Evolutionary conservation across 1,140 invertebrate genomes (phyloP), one percentile per base, ranked within the genome.

Genomic region (Hermatobates lingyangjiaoensis): DNA sequence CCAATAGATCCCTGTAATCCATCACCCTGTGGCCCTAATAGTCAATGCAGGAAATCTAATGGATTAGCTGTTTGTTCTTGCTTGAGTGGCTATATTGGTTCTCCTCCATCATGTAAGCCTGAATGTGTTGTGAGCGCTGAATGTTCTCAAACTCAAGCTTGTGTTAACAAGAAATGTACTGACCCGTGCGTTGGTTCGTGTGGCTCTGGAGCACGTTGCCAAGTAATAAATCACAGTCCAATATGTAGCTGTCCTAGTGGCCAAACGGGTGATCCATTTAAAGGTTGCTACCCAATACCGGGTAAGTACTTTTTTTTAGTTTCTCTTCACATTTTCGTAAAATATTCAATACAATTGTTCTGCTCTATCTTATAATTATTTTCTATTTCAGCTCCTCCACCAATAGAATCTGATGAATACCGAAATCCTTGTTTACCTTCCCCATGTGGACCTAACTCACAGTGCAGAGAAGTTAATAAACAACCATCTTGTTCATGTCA

Each of bases 21-120:
- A 15, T 77, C 76, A 28, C 80, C 80, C 2, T 84, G 80, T 62
- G 77, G 77, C 27, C 68, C 70, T 12, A 76, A 76, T 59, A 79
- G 75, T 56, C 65, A 74, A 52, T 74, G 71, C 56, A 63, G 62
- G 52, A 66, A 68, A 39, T 62, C 67, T 42, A 65, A 68, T 57
- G 68, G 68, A 18, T 64, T 63, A 48, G 68, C 68, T 2, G 63
- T 67, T 12, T 73, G 72, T 55, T 60, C 62, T 2, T 77, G 74
- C 57, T 51, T 71, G 34, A 59, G 65, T 21, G 62, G 63, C 12
- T 69, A 68, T 56, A 61, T 67, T 51, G 70, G 71, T 44, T 63
- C 62, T 54, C 68, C 68, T 15, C 66, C 65, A 27, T 64, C 64
- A 40, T 72, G 72, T 54, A 64, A 64, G 50, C 67, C 67, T 26